Evolutionary conservation across 2,888 invertebrate species (phyloP), one percentile per base, ranked within the genome.

Genomic region (Drosophila merina): DNA sequence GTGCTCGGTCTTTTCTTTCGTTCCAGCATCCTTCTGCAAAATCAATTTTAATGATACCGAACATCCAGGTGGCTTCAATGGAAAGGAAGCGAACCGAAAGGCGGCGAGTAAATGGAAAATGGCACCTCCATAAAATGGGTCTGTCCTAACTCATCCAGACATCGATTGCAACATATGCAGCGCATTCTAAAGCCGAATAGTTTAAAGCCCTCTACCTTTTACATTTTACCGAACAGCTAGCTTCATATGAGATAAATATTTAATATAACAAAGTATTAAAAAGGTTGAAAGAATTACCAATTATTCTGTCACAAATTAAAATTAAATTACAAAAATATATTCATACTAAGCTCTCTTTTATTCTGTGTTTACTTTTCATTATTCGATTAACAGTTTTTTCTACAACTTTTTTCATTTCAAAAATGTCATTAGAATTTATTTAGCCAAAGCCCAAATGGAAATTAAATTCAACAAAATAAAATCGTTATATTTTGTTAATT

Each of bases 1-100:
- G 57, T 56, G 74, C 58, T 58, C 51, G 36, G 47, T 30, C 52
- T 33, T 49, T 9, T 47, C 49, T 42, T 42, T 20, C 40, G 6
- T 25, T 9, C 38, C 48, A 36, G 28, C 40, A 26, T 48, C 52
- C 64, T 54, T 42, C 68, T 66, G 75, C 75, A 82, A 79, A 87
- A 86, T 88, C 84, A 84, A 88, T 84, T 84, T 86, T 86, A 88
- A 84, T 86, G 84, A 79, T 74, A 79, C 81, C 58, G 50, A 50
- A 14, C 38, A 42, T 47, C 60, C 33, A 56, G 25, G 56, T 25
- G 38, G 25, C 47, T 45, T 64, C 45, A 51, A 47, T 59, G 48
- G 55, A 38, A 31, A 52, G 49, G 58, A 72, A 69, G 57, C 55
- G 42, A 76, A 59, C 57, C 62, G 62, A 51, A 38, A 63, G 72